Evolutionary conservation across 2,113 vertebrate genomes (phyloP).

Genomic region (Platysternon megacephalum): DNA sequence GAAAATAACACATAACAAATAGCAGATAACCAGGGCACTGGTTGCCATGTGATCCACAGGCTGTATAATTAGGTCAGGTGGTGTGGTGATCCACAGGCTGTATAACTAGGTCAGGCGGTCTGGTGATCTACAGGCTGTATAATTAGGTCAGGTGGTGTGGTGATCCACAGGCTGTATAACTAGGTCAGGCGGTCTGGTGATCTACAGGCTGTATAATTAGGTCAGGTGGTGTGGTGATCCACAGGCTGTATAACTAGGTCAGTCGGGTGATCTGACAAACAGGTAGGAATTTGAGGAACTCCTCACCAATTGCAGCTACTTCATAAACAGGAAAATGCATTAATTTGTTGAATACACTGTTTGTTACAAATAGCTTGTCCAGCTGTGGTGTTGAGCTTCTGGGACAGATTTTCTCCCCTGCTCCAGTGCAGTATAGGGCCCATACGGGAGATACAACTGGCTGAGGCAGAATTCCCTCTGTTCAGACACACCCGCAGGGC

Average conservation of each 20-base stretch:
- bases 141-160: background rate
- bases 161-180: too few species aligned
- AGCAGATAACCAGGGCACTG: background rate
- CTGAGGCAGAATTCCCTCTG: background rate
- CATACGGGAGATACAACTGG: background rate
- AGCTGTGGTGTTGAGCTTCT: background rate
- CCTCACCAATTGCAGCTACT: background rate
- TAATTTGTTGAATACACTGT: background rate
- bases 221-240: background rate
- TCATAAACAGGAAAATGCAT: background rate
- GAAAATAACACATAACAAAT: background rate
- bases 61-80: background rate
- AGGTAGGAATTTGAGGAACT: background rate
- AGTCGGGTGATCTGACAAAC: background rate
- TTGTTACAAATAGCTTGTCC: background rate
- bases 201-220: too few species aligned
- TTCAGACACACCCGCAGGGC: background rate
- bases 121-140: background rate
- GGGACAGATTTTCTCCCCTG: background rate
- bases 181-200: too few species aligned
- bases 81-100: too few species aligned
- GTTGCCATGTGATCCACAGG: background rate
- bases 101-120: too few species aligned
- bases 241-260: background rate
- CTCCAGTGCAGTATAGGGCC: constrained; percentile 18